Conservation (phyloP, 2,888 invertebrate genomes). For the Nebria salina region DNA sequence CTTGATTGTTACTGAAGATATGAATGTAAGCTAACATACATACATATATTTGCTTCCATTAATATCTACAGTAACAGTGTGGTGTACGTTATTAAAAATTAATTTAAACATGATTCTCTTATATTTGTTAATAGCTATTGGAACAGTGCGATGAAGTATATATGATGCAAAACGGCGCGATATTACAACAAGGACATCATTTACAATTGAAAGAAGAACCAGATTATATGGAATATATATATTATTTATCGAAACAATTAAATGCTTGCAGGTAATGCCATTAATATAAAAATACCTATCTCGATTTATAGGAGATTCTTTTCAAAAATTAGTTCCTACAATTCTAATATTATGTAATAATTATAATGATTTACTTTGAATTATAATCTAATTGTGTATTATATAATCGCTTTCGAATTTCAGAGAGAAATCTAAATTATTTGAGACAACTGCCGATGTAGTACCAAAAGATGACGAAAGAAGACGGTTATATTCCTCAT, state of each 20-base stretch:
- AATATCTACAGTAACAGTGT: no score
- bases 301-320: no score
- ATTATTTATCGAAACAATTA: conserved; percentile 49
- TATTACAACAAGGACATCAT: conserved; percentile 67
- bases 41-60: neutral
- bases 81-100: no score
- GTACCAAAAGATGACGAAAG: conserved; percentile 17
- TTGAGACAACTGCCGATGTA: conserved; percentile 20
- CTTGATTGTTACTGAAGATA: conserved; percentile 71
- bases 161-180: conserved; percentile 66
- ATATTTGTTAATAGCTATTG: conserved; percentile 60
- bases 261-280: conserved; percentile 28
- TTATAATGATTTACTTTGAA: no score
- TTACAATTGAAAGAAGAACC: conserved; percentile 58
- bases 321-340: no score
- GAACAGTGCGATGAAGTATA: conserved; percentile 67
- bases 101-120: no score
- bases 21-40: conserved; percentile 60
- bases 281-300: conserved; percentile 11
- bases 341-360: no score
- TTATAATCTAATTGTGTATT: no score
- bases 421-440: conserved; percentile 33
- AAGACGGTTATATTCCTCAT: conserved; percentile 23
- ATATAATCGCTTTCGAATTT: neutral
- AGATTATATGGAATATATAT: conserved; percentile 53